Conservation (phyloP, 30 jellyfish, hydroid and myxozoan genomes). For the Phacellophora camtschatica region DNA sequence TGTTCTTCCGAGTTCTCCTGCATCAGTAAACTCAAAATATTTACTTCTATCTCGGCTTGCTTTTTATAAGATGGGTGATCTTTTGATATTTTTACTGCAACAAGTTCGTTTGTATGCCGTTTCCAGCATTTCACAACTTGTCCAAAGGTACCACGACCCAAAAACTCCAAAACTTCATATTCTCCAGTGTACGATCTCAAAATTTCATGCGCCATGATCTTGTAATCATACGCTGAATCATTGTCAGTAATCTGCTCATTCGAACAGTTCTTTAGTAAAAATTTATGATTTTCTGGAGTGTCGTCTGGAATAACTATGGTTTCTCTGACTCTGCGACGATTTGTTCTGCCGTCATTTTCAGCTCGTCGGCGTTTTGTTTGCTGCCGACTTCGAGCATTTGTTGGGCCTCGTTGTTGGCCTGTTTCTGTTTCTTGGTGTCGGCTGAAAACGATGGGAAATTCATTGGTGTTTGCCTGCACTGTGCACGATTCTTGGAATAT, state of each 20-base stretch:
- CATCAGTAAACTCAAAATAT: slow-evolving; percentile 87
- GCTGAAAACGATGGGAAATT: slow-evolving; percentile 16
- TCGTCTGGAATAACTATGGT: slow-evolving; percentile 93
- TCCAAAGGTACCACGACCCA: slow-evolving; percentile 99
- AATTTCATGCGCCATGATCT: slow-evolving; percentile 93
- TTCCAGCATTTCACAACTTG: slow-evolving; percentile 99
- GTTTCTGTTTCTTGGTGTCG: slow-evolving; percentile 20
- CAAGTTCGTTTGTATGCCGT: slow-evolving; percentile 94
- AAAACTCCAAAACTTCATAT: slow-evolving; percentile 93
- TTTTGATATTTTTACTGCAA: slow-evolving; percentile 96
- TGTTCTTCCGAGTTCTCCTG: slow-evolving; percentile 96
- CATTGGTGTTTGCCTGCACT: slow-evolving; percentile 11
- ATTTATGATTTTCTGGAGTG: slow-evolving; percentile 74
- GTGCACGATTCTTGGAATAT: slow-evolving; percentile 24
- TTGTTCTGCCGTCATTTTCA: slow-evolving; percentile 63
- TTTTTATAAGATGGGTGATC: slow-evolving; percentile 97
- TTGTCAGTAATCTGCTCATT: slow-evolving; percentile 57
- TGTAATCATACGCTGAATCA: slow-evolving; percentile 92
- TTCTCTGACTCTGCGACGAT: slow-evolving; percentile 70
- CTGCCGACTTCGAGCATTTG: slow-evolving; percentile 24
- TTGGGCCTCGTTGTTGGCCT: background rate
- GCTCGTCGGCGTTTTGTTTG: slow-evolving; percentile 51
- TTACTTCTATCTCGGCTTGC: slow-evolving; percentile 99
- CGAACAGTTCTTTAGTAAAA: slow-evolving; percentile 42
- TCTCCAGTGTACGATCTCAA: slow-evolving; percentile 96